Evolutionary conservation across 2,797 vertebrate species (phyloP), one percentile per base, ranked within the genome.

Genomic region (Schizopygopsis malacanthus): DNA sequence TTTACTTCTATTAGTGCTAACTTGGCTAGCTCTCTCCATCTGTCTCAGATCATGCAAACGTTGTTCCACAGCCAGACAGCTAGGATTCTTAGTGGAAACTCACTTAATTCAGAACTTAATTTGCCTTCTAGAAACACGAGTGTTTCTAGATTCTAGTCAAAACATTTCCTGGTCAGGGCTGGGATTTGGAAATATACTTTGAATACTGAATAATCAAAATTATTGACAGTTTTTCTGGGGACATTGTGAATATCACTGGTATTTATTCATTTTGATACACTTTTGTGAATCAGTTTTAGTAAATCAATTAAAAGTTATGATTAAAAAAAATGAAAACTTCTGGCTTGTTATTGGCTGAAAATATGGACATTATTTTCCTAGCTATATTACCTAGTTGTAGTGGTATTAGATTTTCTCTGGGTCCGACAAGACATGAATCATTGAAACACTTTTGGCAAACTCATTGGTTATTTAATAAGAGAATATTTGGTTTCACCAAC

Each of bases 341-440:
- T 63, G 25, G 25, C 61, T 63, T 28, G 11, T 63, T 63, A 28
- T 63, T 3, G 7, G 28, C 7, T 18, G 3, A 67, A 18, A 37
- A 67, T 8, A 67, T 18, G 13, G 3, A 16, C 16, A 15, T 16
- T 7, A 65, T 65, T 28, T 65, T 65, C 37, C 63, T 37, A 33
- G 25, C 25, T 65, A 52, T n/a, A 47, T 63, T 33, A 82, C 47
- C 39, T 18, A 73, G 45, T 37, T 28, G n/a, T 41, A 75, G 56
- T 56, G 67, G 20, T 80, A 63, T 95, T 90, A 67, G 65, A 37
- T 37, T 33, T 61, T 12, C 59, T 67, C 65, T 70, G 79, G 93
- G 91, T 73, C 90, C 90, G 91, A 94, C 93, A 79, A 91, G 93
- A 50, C 77, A 95, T 85, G 2, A 96, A 96, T 75, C 95, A 97